Evolutionary conservation across 2,888 invertebrate species (phyloP).

Genomic region (Agapostemon virescens): DNA sequence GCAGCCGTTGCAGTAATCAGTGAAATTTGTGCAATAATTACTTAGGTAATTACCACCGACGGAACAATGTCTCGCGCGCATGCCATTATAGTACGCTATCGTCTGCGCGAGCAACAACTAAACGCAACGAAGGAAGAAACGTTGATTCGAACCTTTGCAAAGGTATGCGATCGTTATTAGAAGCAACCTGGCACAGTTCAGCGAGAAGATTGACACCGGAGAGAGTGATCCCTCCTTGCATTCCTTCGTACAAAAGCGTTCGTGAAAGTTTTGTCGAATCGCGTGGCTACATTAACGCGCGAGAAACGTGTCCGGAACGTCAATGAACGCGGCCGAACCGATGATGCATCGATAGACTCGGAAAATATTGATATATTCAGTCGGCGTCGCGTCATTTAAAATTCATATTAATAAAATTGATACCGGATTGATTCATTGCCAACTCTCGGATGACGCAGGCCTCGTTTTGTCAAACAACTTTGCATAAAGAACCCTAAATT

Average conservation of each 20-base stretch:
- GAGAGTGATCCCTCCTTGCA: slow-evolving; percentile 9
- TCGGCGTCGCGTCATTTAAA: slow-evolving; percentile 28
- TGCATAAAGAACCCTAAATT: not conserved
- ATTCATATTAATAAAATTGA: slow-evolving; percentile 26
- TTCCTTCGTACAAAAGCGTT: slow-evolving; percentile 9
- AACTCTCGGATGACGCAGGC: not conserved
- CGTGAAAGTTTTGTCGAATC: slow-evolving; percentile 64
- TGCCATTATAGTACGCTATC: slow-evolving; percentile 4
- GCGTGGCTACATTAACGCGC: slow-evolving; percentile 34
- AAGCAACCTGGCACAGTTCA: not conserved
- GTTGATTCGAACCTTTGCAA: not conserved
- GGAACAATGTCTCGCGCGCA: not conserved
- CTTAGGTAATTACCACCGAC: not conserved
- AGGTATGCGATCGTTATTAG: not conserved
- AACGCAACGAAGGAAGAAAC: not conserved
- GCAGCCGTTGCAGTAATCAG: slow-evolving; percentile 20
- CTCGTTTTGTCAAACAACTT: not conserved
- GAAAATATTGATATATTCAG: slow-evolving; percentile 36
- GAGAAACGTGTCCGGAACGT: slow-evolving; percentile 55
- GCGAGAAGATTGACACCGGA: not conserved
- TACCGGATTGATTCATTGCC: slow-evolving; percentile 8
- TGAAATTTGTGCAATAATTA: slow-evolving; percentile 21
- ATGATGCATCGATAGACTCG: slow-evolving; percentile 44
- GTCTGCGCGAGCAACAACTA: not conserved
- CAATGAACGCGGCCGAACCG: slow-evolving; percentile 52